Conservation (phyloP, 2,888 invertebrate genomes). For the Oligia fasciuncula region DNA sequence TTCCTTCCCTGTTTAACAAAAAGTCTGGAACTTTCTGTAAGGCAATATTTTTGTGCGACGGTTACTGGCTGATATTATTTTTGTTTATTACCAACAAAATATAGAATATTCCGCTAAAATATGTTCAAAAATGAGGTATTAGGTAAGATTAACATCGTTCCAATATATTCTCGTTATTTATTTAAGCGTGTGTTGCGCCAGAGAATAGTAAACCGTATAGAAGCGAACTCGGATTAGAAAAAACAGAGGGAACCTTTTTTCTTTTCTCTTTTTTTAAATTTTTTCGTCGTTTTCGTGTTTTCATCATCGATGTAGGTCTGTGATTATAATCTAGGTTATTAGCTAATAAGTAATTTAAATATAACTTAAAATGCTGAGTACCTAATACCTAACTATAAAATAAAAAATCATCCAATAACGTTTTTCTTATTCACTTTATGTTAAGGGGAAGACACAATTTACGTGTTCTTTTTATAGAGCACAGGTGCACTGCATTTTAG, state of each 20-base stretch:
- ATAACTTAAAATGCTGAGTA: background rate
- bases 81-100: slow-evolving; percentile 30
- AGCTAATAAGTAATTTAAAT: background rate
- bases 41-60: background rate
- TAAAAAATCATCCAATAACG: background rate
- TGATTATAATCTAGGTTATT: background rate
- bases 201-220: background rate
- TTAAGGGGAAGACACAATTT: too few relatives aligned
- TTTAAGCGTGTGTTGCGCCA: slow-evolving; percentile 17
- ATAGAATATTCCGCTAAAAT: slow-evolving; percentile 19
- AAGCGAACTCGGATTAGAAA: background rate
- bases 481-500: too few relatives aligned
- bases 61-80: slow-evolving; percentile 11
- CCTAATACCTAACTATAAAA: background rate
- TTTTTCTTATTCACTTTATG: background rate
- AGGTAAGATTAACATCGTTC: slow-evolving; percentile 23
- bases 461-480: too few relatives aligned
- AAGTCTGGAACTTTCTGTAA: background rate
- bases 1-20: background rate
- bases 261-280: too few relatives aligned
- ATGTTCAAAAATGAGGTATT: slow-evolving; percentile 1
- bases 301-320: background rate
- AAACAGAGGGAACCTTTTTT: too few relatives aligned
- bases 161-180: slow-evolving; percentile 43
- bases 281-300: background rate